Evolutionary conservation across 2,113 vertebrate species (phyloP), one percentile per base, ranked within the genome.

Genomic region (Struthidea cinerea): DNA sequence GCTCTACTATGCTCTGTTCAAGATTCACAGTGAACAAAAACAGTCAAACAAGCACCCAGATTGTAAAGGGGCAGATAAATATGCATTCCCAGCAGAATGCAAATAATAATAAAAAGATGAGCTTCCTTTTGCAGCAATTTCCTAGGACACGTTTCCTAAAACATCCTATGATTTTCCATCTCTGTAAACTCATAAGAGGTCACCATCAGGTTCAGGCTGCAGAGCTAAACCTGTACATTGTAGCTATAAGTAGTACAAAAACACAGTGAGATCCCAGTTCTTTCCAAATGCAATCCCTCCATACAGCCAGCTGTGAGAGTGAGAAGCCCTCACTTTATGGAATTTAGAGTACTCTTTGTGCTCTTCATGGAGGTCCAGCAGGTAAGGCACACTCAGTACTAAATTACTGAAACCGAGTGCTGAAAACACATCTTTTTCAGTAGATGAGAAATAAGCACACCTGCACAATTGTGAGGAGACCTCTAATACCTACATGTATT

Each of bases 351-450:
- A 35, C 20, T 77, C 18, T 79, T 46, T 17, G 12, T 37, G 30
- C n/a, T 82, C 16, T 61, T 83, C 16, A 13, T 14, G 22, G 17
- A 59, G 3, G 23, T 35, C 49, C 69, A 87, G 42, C 65, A 75
- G 55, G 64, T 46, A 90, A 84, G 39, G 30, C 30, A 56, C 18
- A 9, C 30, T 86, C 80, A 80, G 10, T 15, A 52, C 9, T 56
- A 20, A 73, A 59, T 23, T 64, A 47, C 35, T 60, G 52, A 56
- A 33, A 33, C 7, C 0, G 0, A 42, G 39, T 42, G 13, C 21
- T 63, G 50, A 63, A 89, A 79, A 63, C 5, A 28, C 0, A 1
- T 8, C 1, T 42, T 84, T 64, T 60, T 15, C 50, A 57, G 20
- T 8, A 67, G 39, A 28, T 6, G 5, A 65, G 28, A 65, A 41